A percentile compares a stretch with the other conserved stretches of the same genome.
Evolutionary conservation across 2,113 vertebrate genomes (phyloP).

Genomic region (Psilopogon haemacephalus): DNA sequence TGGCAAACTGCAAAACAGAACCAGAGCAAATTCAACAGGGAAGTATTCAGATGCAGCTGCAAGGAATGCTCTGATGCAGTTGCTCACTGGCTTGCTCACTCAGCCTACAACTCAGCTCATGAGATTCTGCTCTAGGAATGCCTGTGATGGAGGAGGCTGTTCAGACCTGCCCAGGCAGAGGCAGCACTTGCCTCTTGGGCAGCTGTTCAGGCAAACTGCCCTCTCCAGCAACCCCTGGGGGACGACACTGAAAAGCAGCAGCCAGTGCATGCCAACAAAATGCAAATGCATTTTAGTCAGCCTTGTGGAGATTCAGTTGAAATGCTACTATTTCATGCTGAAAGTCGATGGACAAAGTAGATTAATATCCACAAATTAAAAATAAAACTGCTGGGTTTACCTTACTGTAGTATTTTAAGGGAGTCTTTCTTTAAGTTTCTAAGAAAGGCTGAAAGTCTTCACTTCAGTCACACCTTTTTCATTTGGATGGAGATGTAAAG

Average conservation of each 20-base stretch:
- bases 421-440: neutral
- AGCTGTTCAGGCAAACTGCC: neutral
- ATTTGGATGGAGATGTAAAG: neutral
- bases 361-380: neutral
- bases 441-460: neutral
- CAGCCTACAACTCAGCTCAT: neutral
- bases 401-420: neutral
- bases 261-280: neutral
- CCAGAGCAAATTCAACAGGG: rapidly evolving
- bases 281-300: neutral
- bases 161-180: neutral
- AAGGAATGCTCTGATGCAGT: neutral
- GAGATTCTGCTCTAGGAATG: slow-evolving; percentile 10
- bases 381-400: neutral
- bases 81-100: neutral
- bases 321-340: neutral
- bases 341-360: neutral
- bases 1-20: neutral
- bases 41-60: neutral
- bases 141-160: neutral
- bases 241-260: neutral
- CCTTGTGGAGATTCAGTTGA: neutral
- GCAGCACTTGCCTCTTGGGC: neutral
- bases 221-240: neutral
- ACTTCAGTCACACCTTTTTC: neutral